Percentiles rank a stretch among this genome's conserved stretches.
Evolutionary conservation across 2,113 vertebrate genomes (phyloP).

Genomic region (Fulica atra): DNA sequence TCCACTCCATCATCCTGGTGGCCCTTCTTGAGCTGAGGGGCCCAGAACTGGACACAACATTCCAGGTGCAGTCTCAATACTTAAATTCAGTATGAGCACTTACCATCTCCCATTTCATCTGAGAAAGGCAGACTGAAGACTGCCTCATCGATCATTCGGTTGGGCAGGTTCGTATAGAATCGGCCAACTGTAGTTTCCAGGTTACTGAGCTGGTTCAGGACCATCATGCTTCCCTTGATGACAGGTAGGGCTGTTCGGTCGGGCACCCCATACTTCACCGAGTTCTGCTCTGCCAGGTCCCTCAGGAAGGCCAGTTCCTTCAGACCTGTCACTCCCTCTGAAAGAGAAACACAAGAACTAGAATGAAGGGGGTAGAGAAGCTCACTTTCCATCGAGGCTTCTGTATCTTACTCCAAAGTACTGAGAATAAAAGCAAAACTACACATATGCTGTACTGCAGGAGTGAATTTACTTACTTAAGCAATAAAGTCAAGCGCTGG

Average conservation of each 20-base stretch:
- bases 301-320: slow-evolving; percentile 96
- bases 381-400: neutral
- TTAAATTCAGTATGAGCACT: slow-evolving; percentile 9
- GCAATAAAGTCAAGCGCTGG: neutral
- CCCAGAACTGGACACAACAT: too few species aligned
- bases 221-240: slow-evolving; percentile 98
- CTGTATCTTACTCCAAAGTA: neutral
- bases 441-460: fast-evolving
- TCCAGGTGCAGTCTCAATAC: too few species aligned
- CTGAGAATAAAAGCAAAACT: neutral
- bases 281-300: slow-evolving; percentile 96
- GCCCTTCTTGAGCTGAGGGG: too few species aligned
- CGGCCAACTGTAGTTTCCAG: slow-evolving; percentile 95
- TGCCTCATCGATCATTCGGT: slow-evolving; percentile 95
- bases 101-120: slow-evolving; percentile 97
- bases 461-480: neutral
- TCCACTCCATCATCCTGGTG: too few species aligned
- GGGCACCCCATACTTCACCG: slow-evolving; percentile 85
- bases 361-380: neutral
- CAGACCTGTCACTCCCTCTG: slow-evolving; percentile 93
- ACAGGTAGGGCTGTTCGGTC: slow-evolving; percentile 85
- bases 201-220: slow-evolving; percentile 97
- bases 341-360: neutral
- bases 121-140: slow-evolving; percentile 94
- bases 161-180: slow-evolving; percentile 98